A percentile compares a stretch with the other conserved stretches of the same genome.
These are phyloP conservation scores for Cosmorhoe ocellata DNA, from an alignment of 2,888 invertebrate species.

Conservation along the genomic window DNA sequence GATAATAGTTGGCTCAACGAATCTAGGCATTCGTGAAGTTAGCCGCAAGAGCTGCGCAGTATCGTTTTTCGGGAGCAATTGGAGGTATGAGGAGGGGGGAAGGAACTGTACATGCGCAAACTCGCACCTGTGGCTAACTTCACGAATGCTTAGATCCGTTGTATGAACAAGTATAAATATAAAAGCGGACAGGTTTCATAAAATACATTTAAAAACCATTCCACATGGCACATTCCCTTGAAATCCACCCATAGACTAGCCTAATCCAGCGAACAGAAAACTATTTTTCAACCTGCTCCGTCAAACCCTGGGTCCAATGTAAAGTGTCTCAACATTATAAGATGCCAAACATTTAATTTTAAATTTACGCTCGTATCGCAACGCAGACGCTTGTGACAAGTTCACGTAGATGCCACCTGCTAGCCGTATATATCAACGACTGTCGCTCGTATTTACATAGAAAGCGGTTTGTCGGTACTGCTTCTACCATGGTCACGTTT, in stretches of 20 bases:
- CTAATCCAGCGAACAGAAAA: constrained; percentile 9
- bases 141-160: no score
- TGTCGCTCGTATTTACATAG: constrained; percentile 39
- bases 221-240: not conserved
- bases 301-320: constrained; percentile 26
- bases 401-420: constrained; percentile 59
- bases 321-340: constrained; percentile 36
- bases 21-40: no score
- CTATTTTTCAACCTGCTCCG: constrained; percentile 20
- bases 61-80: no score
- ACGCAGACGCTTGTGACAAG: constrained; percentile 47
- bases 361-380: constrained; percentile 41
- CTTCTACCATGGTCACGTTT: not conserved
- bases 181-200: no score
- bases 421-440: constrained; percentile 55
- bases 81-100: no score
- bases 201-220: no score
- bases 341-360: constrained; percentile 50
- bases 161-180: no score
- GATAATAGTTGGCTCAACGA: no score
- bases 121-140: no score
- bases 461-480: constrained; percentile 1
- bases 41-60: no score
- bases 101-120: no score
- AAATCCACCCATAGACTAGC: constrained; percentile 6